phyloP scores from a whole-genome alignment of 1,140 invertebrate genomes.

The Lucilia sericata region DNA sequence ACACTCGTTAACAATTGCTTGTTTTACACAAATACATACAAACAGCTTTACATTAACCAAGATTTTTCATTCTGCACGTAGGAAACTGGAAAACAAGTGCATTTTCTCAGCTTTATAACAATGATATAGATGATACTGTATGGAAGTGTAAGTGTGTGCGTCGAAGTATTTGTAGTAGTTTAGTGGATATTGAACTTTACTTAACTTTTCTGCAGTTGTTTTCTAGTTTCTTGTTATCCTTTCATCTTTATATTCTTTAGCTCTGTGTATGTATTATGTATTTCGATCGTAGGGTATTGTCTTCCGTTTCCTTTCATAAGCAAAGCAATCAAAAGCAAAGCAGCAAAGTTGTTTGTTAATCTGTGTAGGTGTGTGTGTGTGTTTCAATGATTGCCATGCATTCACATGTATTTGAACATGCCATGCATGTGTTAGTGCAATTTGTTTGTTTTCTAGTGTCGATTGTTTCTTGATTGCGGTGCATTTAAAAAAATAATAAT shows the following conservation, averaged over 20 bases:
- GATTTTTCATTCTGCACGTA: not conserved
- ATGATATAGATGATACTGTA: not conserved
- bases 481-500: slow-evolving; percentile 16
- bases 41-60: not conserved
- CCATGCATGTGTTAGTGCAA: slow-evolving; percentile 15
- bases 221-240: slow-evolving; percentile 38
- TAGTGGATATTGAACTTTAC: slow-evolving; percentile 43
- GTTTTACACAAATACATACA: not conserved
- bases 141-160: not conserved
- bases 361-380: not conserved
- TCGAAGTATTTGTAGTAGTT: not conserved
- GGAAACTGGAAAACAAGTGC: no score
- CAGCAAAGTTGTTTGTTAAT: slow-evolving; percentile 16
- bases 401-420: slow-evolving; percentile 1
- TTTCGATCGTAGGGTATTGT: not conserved
- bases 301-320: slow-evolving; percentile 32
- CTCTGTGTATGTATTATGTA: no score
- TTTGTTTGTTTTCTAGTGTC: slow-evolving; percentile 37
- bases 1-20: slow-evolving; percentile 38
- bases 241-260: not conserved
- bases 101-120: not conserved
- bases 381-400: no score
- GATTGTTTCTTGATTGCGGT: slow-evolving; percentile 45
- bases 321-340: slow-evolving; percentile 32
- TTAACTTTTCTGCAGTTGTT: slow-evolving; percentile 11